Conservation (phyloP, 2,797 vertebrate species). For the Tiaroga cobitis region DNA sequence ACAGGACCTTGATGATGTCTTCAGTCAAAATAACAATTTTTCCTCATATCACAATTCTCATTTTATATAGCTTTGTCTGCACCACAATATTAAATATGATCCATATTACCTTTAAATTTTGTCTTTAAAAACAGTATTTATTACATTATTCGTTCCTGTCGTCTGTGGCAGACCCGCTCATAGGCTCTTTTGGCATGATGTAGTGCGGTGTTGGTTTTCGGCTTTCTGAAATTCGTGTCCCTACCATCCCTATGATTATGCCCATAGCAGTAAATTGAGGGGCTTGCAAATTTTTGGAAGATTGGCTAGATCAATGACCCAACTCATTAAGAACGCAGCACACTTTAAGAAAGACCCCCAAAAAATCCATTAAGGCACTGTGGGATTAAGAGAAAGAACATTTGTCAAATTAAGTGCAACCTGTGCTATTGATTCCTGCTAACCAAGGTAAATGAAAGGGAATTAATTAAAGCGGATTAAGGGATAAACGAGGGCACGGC, state of each 20-base stretch:
- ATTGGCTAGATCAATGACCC: conserved; percentile 43
- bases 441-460: conserved; percentile 77
- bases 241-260: not conserved
- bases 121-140: not conserved
- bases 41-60: not conserved
- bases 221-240: not conserved
- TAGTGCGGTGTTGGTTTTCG: not conserved
- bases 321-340: conserved; percentile 58
- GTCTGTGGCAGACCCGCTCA: not conserved
- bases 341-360: conserved; percentile 59
- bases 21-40: not conserved
- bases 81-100: not conserved
- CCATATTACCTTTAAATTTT: not conserved
- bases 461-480: conserved; percentile 84
- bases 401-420: conserved; percentile 83
- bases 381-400: conserved; percentile 74
- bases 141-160: not conserved
- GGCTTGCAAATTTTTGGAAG: conserved; percentile 23
- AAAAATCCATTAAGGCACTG: conserved; percentile 63
- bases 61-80: not conserved
- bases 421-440: conserved; percentile 79
- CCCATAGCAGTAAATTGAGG: not conserved
- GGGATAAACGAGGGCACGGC: conserved; percentile 75
- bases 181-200: not conserved
- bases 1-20: conserved; percentile 6